These are phyloP conservation scores for Panthera uncia DNA, from an alignment of 2,113 vertebrate genomes.

Conservation along the genomic window DNA sequence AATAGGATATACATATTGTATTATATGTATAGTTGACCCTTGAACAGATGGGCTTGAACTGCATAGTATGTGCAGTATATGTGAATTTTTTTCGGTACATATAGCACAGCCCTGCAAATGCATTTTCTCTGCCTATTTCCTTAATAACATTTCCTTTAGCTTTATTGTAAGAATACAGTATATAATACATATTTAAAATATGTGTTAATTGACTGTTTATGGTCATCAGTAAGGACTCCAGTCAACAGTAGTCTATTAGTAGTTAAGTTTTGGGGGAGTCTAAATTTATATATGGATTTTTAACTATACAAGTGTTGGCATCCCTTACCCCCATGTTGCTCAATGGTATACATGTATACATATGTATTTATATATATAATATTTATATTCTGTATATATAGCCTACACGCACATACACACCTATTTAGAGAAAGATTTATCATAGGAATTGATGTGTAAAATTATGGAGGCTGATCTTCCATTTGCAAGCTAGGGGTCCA, in stretches of 20 bases:
- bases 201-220: not conserved
- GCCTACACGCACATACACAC: not conserved
- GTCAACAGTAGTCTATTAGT: not conserved
- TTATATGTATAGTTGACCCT: not conserved
- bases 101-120: not conserved
- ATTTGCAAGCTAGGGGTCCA: not conserved
- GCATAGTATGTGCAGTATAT: not conserved
- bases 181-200: not conserved
- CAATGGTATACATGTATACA: not conserved
- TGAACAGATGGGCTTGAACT: not conserved
- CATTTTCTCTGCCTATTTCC: not conserved
- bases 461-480: not conserved
- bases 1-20: not conserved
- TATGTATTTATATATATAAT: not conserved
- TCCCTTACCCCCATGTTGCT: not conserved
- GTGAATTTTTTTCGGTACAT: not conserved
- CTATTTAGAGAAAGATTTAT: not conserved
- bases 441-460: not conserved
- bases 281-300: not conserved
- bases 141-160: not conserved
- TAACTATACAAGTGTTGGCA: not conserved
- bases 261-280: not conserved
- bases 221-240: not conserved
- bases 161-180: not conserved
- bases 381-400: not conserved